Evolutionary conservation across 2,888 invertebrate genomes (phyloP), one percentile per base, ranked within the genome.

Genomic region (Philhelius pedissequus): DNA sequence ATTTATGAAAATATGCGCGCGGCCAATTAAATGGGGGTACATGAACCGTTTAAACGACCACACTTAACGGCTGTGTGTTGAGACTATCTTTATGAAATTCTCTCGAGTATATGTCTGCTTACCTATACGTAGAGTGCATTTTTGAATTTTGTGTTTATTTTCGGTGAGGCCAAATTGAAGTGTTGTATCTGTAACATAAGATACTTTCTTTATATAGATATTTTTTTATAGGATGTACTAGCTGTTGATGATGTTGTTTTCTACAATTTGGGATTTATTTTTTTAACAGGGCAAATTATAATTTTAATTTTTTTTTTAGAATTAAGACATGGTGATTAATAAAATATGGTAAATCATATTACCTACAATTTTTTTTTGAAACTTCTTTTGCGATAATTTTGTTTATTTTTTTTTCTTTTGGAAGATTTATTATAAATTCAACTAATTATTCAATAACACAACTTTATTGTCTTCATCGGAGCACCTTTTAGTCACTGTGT

Each of bases 21-120:
- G 60, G 43, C 78, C 78, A 73, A 78, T 82, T 82, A 78, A 78
- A 78, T 78, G 77, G 66, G 78, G 82, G 66, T 82, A 78, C 82
- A 78, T 77, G 73, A 82, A 78, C 68, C 78, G 78, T 77, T 82
- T 78, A 71, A 77, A 52, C 43, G 40, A 76, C 40, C 62, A 50
- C 25, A 40, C 20, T 48, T 32, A 64, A 64, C 64, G 45, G 48
- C 32, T 43, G 2, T 40, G 40, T 40, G 15, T 40, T 40, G 9
- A 5, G 40, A 27, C 15, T 60, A 27, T 32, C 4, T n/a, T n/a
- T 38, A 20, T 32, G 35, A 40, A 60, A 40, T 25, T 60, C 13
- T 38, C 58, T 58, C 5, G 58, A n/a, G n/a, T n/a, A n/a, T n/a
- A n/a, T n/a, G n/a, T n/a, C n/a, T n/a, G n/a, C n/a, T n/a, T n/a